These are phyloP conservation scores for Agrenia bidenticulata DNA, from an alignment of 2,888 invertebrate genomes.

Conservation along the genomic window DNA sequence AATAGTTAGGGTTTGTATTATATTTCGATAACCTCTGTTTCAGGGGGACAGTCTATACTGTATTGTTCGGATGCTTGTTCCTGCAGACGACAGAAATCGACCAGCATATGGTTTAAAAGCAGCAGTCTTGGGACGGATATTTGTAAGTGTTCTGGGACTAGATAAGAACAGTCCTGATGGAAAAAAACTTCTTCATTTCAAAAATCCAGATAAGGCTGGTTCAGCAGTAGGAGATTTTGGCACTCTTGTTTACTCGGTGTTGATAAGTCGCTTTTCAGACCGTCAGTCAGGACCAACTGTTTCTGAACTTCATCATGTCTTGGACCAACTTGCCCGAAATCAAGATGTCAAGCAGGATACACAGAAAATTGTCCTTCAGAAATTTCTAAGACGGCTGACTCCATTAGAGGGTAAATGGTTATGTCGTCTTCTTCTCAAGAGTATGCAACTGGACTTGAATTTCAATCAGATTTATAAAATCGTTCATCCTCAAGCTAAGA, in stretches of 20 bases:
- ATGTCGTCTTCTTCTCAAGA: conserved; percentile 42
- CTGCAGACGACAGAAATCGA: conserved; percentile 40
- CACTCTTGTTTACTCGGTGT: conserved; percentile 25
- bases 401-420: conserved; percentile 52
- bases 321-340: conserved; percentile 39
- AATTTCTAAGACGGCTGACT: conserved; percentile 32
- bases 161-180: conserved; percentile 40
- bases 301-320: conserved; percentile 36
- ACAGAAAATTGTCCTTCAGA: conserved; percentile 40
- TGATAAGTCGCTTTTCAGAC: conserved; percentile 21
- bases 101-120: conserved; percentile 46
- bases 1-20: conserved; percentile 7
- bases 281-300: conserved; percentile 12
- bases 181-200: conserved; percentile 39
- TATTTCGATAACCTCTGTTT: conserved; percentile 15
- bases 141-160: conserved; percentile 44
- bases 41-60: conserved; percentile 51
- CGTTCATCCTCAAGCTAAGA: conserved; percentile 43
- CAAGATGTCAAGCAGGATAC: conserved; percentile 27
- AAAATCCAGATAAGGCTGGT: conserved; percentile 32
- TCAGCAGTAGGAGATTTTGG: conserved; percentile 39
- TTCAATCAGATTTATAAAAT: conserved; percentile 29
- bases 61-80: conserved; percentile 40
- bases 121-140: conserved; percentile 35
- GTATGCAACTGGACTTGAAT: conserved; percentile 34